These are phyloP conservation scores for Antedon mediterranea DNA, from an alignment of 53 echinoderm and acorn worm species.

Conservation along the genomic window DNA sequence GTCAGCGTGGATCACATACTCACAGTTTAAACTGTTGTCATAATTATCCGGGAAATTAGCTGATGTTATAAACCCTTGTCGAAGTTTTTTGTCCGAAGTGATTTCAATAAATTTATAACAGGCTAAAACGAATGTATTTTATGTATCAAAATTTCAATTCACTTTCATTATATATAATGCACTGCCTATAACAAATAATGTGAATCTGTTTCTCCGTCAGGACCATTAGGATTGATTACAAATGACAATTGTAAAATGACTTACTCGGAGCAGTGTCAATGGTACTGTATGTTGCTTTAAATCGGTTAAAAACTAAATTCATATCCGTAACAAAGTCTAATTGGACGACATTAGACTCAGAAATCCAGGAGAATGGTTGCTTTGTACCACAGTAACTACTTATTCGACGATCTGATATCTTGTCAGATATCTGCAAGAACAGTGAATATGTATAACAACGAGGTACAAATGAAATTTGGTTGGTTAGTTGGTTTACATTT, in stretches of 20 bases:
- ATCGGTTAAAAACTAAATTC: constrained; percentile 38
- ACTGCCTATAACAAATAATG: too few relatives aligned
- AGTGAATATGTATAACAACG: too few relatives aligned
- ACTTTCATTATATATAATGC: too few relatives aligned
- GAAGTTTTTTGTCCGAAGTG: neutral
- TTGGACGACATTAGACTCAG: constrained; percentile 25
- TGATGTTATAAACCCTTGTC: constrained; percentile 38
- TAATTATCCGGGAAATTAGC: constrained; percentile 43
- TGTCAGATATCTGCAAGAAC: neutral
- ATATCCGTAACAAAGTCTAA: constrained; percentile 38
- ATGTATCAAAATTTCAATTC: too few relatives aligned
- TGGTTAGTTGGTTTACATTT: too few relatives aligned
- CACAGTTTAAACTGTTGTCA: constrained; percentile 28
- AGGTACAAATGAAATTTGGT: too few relatives aligned
- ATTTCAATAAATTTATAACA: constrained; percentile 46
- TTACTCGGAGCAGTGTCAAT: constrained; percentile 23
- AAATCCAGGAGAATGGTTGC: constrained; percentile 39
- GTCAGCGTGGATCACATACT: constrained; percentile 44
- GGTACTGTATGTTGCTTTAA: constrained; percentile 24
- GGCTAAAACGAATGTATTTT: constrained; percentile 9
- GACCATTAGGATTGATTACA: too few relatives aligned
- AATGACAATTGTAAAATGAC: too few relatives aligned
- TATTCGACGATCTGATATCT: neutral
- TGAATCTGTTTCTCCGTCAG: too few relatives aligned
- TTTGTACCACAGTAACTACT: constrained; percentile 47